These are phyloP conservation scores for Amphipyra berbera DNA, from an alignment of 2,888 invertebrate genomes.

Conservation along the genomic window DNA sequence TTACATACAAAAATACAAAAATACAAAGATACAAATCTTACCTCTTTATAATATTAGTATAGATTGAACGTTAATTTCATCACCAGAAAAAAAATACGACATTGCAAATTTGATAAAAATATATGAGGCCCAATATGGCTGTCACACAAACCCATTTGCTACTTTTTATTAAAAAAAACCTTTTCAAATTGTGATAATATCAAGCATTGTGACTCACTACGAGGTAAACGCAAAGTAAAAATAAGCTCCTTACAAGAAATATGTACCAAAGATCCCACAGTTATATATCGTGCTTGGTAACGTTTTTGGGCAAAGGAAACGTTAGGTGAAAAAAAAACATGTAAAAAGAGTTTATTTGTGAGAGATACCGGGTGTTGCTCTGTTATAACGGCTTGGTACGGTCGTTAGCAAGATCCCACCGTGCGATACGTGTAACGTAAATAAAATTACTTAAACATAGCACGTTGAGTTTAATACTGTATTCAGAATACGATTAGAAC, in stretches of 20 bases:
- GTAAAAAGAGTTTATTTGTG: conserved; percentile 59
- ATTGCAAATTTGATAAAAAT: too few relatives aligned
- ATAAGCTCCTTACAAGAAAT: conserved; percentile 59
- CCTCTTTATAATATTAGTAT: too few relatives aligned
- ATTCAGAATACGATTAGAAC: conserved; percentile 17
- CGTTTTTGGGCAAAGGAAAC: conserved; percentile 34
- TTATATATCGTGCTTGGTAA: conserved; percentile 38
- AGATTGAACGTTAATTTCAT: too few relatives aligned
- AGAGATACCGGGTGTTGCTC: conserved; percentile 56
- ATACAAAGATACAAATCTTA: too few relatives aligned
- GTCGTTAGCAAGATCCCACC: conserved; percentile 68
- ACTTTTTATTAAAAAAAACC: too few relatives aligned
- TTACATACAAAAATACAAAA: too few relatives aligned
- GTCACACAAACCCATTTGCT: too few relatives aligned
- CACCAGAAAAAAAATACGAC: too few relatives aligned
- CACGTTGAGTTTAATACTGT: conserved; percentile 30
- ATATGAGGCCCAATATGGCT: too few relatives aligned
- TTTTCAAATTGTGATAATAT: conserved; percentile 17
- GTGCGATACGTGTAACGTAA: conserved; percentile 65
- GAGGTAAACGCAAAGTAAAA: conserved; percentile 46
- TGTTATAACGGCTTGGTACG: conserved; percentile 64
- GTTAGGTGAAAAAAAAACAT: conserved; percentile 38
- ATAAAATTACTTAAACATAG: conserved; percentile 63
- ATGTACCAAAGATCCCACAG: conserved; percentile 45
- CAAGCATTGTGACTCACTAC: conserved; percentile 18